Base-by-base conservation (phyloP, 2,888 invertebrate genomes). In the Sminthurides aquaticus region DNA sequence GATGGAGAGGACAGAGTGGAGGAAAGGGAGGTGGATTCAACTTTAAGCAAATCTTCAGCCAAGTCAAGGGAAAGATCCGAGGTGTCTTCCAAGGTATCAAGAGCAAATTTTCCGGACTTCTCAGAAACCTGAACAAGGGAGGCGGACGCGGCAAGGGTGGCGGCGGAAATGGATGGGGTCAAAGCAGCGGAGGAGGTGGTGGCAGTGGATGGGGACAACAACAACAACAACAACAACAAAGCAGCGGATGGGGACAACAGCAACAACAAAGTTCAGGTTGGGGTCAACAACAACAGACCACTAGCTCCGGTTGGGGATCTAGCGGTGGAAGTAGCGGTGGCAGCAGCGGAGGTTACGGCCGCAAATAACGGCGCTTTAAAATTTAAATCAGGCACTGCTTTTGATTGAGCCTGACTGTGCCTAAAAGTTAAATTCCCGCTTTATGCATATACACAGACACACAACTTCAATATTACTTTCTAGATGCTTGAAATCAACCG, bases 101-200 rank as follows among this genome's bases (percentile, higher is more conserved):
- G 49, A 58, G 64, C 11, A 64, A 64, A 28, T 60, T 64, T 5
- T 64, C 64, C n/a, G 64, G 64, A 29, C 64, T 64, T 20, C 43
- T 64, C 25, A 24, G 60, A 24, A 60, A 49, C 28, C 58, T 64
- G 60, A 64, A 64, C 55, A 64, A 64, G 60, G 64, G 64, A 49
- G n/a, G n/a, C n/a, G 63, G 67, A 54, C 65, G 65, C 22, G 61
- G 65, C 20, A 62, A 66, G 11, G 64, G 66, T 1, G 61, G 65
- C 3, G 64, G 65, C 18, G 66, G 67, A 11, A 60, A 60, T 1
- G 59, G 59, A 22, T 18, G 59, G 24, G 59, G 59, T 43, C 59
- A 59, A 59, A 43, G 43, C 59, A 48, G 59, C 48, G 28, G 52
- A 52, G n/a, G 20, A 5, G 52, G 52, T 22, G n/a, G n/a, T n/a